Evolutionary conservation across 2,888 invertebrate species (phyloP).

Genomic region (Melinaea menophilus): DNA sequence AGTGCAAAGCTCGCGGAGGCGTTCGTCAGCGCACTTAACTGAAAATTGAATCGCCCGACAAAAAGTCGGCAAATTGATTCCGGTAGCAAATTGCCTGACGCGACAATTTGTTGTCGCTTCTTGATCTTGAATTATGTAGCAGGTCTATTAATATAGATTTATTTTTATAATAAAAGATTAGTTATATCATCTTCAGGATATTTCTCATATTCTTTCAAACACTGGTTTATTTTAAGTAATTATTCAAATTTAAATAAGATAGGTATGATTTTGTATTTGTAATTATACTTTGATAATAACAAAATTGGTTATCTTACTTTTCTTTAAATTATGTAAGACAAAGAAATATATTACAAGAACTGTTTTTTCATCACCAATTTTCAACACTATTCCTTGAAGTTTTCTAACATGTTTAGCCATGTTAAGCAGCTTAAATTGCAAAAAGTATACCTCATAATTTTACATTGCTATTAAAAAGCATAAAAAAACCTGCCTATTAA

Average conservation of each 20-base stretch:
- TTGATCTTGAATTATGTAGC: constrained; percentile 30
- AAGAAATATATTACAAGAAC: no score
- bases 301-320: no score
- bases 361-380: no score
- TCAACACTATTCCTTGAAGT: no score
- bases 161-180: background rate
- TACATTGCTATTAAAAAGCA: background rate
- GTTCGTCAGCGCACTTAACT: constrained; percentile 36
- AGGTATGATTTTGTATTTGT: no score
- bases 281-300: no score
- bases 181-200: background rate
- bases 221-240: no score
- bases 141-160: constrained; percentile 17
- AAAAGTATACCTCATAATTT: no score
- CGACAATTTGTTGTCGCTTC: constrained; percentile 33
- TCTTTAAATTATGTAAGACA: no score
- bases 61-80: constrained; percentile 73
- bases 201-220: background rate
- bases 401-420: no score
- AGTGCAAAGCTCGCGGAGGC: constrained; percentile 33
- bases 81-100: constrained; percentile 65
- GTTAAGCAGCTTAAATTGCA: no score
- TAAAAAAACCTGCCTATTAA: background rate
- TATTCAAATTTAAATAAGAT: no score
- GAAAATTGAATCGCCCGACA: constrained; percentile 66